Evolutionary conservation across 2,113 vertebrate species (phyloP).

Genomic region (Isurus oxyrinchus): DNA sequence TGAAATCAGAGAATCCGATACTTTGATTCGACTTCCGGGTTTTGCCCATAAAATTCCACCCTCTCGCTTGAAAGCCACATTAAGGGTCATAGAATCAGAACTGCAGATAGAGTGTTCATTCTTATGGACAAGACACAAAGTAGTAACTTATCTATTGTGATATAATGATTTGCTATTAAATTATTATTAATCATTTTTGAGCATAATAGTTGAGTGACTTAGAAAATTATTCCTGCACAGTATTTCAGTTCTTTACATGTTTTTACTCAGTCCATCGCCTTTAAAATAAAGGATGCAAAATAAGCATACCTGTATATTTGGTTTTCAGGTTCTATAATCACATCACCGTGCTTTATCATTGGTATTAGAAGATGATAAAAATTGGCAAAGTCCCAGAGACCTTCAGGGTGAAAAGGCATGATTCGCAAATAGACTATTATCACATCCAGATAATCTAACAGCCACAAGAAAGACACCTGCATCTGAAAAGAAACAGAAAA

Average conservation of each 20-base stretch:
- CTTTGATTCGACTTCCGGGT: background rate
- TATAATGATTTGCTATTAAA: background rate
- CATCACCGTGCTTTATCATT: background rate
- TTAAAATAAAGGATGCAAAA: slow-evolving; percentile 3
- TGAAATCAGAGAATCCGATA: background rate
- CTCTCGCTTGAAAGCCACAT: background rate
- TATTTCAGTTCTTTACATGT: background rate
- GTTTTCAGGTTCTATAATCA: background rate
- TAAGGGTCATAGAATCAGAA: no score
- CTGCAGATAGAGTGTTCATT: background rate
- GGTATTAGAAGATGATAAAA: background rate
- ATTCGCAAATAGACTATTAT: background rate
- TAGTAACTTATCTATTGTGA: background rate
- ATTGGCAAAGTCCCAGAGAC: background rate
- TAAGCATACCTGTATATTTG: background rate
- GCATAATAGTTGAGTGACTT: slow-evolving; percentile 7
- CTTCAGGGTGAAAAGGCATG: no score
- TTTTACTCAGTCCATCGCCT: background rate
- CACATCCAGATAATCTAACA: background rate
- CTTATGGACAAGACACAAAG: background rate
- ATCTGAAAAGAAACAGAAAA: background rate
- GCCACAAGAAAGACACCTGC: no score
- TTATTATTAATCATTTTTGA: background rate
- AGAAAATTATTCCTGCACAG: background rate
- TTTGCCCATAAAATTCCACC: background rate